Base-by-base conservation (phyloP, 2,797 vertebrate genomes). In the Xerus rutilus region DNA sequence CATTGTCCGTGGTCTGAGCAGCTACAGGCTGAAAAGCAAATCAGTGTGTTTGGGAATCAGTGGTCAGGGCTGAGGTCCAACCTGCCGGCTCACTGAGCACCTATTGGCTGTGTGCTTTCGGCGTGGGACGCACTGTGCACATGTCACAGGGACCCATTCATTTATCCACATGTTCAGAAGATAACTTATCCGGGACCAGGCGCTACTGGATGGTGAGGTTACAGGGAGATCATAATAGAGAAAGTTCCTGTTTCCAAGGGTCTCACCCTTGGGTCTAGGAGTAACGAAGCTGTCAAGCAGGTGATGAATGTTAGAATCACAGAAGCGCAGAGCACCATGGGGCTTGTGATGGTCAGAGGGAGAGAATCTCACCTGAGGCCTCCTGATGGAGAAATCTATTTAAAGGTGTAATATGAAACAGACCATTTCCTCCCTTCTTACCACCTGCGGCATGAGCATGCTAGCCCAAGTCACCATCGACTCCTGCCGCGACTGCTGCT, bases 1-100 rank as follows among this genome's bases (percentile, higher is more conserved):
- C 99, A 99, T 72, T 98, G 98, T 7, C 99, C 99, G 0, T 99
- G 99, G 76, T 97, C 98, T 0, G 99, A 99, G 97, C 99, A 99
- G 90, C 98, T 98, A 13, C 99, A 99, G 62, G 97, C 99, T 99
- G 98, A 39, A 97, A 98, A 86, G 92, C n/a, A 95, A 47, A 98
- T 73, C 0, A 0, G 47, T 47, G 32, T 6, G 2, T 28, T 89
- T 73, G 43, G 69, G 43, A 35, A n/a, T 12, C 17, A 15, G 88
- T 1, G 15, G 25, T 11, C 28, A 0, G 49, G 25, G 35, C 1
- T 25, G 52, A 77, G 18, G 47, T n/a, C 59, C 77, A 3, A 0
- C 11, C 76, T 28, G n/a, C 8, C 39, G 7, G 47, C 84, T 39
- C 45, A 18, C 57, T 1, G 30, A 0, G 25, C 20, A 3, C 64